A percentile compares a stretch with the other conserved stretches of the same genome.
phyloP scores from a whole-genome alignment of 2,797 vertebrate genomes.

The Melanotaenia pygmaea region DNA sequence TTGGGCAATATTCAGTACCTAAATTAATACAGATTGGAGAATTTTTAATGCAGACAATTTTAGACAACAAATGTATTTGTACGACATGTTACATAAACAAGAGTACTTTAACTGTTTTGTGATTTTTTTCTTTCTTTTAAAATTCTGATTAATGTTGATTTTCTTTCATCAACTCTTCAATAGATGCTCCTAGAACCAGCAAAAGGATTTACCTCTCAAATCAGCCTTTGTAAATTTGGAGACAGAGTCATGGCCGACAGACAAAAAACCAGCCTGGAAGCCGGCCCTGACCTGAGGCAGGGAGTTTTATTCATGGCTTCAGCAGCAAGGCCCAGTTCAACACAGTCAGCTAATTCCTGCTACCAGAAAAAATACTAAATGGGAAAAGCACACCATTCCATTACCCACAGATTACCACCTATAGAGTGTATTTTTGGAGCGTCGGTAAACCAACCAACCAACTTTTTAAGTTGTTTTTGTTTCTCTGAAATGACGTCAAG shows the following conservation, averaged over 20 bases:
- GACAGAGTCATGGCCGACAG: conserved; percentile 41
- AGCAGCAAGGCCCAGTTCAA: conserved; percentile 63
- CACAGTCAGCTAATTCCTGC: conserved; percentile 80
- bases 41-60: conserved; percentile 58
- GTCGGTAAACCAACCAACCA: conserved; percentile 37
- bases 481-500: conserved; percentile 22
- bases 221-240: conserved; percentile 63
- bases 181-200: conserved; percentile 38
- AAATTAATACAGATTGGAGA: conserved; percentile 79
- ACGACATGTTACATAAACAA: conserved; percentile 44
- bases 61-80: conserved; percentile 64
- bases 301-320: conserved; percentile 73
- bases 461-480: conserved; percentile 8
- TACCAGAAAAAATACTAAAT: conserved; percentile 41
- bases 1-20: conserved; percentile 72
- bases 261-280: conserved; percentile 56
- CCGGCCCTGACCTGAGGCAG: conserved; percentile 56
- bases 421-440: conserved; percentile 37
- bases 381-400: conserved; percentile 54
- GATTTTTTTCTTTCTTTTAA: conserved; percentile 1
- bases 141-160: background rate
- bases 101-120: conserved; percentile 16
- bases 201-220: conserved; percentile 73
- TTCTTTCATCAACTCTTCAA: conserved; percentile 33
- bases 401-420: conserved; percentile 35